A percentile compares a stretch with the other conserved stretches of the same genome.
phyloP scores from a whole-genome alignment of 2,888 invertebrate genomes.

The Pollenia amentaria region DNA sequence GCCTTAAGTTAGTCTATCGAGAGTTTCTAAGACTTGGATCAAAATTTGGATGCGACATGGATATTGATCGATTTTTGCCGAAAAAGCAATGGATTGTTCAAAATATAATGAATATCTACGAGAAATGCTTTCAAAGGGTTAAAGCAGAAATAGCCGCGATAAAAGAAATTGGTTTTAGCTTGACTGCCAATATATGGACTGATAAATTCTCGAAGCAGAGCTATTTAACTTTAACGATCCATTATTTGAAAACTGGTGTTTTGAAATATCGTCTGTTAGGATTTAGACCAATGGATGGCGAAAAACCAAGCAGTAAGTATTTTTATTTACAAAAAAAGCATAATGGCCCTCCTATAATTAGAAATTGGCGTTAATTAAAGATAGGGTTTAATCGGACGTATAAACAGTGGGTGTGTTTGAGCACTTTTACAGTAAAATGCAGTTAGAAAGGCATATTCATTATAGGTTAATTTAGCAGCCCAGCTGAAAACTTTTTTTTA shows the following conservation, averaged over 20 bases:
- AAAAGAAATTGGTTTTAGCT: constrained; percentile 14
- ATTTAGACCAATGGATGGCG: background rate
- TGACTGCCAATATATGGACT: constrained; percentile 10
- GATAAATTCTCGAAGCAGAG: background rate
- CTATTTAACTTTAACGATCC: constrained; percentile 29
- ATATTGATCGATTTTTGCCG: background rate
- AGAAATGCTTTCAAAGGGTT: background rate
- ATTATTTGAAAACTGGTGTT: constrained; percentile 7
- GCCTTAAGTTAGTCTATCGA: background rate
- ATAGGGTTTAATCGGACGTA: too few species aligned
- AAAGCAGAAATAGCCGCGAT: constrained; percentile 8
- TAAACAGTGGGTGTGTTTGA: too few species aligned
- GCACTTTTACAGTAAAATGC: too few species aligned
- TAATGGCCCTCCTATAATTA: too few species aligned
- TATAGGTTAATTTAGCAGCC: too few species aligned
- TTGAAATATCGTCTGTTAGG: constrained; percentile 8
- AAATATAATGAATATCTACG: background rate
- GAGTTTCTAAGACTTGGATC: constrained; percentile 5
- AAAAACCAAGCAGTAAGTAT: constrained; percentile 4
- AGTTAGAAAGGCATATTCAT: too few species aligned
- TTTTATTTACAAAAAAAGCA: too few species aligned
- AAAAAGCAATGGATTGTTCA: background rate
- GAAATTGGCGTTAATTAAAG: too few species aligned
- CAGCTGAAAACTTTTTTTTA: too few species aligned
- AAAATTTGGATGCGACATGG: background rate